Evolutionary conservation across 2,888 invertebrate genomes (phyloP), one percentile per base, ranked within the genome.

Genomic region (Blastobasis lacticolella): DNA sequence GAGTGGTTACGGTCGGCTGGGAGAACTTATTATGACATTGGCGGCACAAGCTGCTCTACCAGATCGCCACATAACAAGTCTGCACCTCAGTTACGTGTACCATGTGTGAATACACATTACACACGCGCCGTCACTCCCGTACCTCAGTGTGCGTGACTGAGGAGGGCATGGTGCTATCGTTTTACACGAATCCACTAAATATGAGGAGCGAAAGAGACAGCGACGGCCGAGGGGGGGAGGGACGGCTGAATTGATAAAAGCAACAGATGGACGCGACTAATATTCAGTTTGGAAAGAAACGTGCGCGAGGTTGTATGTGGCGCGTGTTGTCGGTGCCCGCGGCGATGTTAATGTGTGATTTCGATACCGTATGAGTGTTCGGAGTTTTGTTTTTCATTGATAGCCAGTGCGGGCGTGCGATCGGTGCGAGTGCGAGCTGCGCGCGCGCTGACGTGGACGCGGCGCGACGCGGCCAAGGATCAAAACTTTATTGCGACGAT

Each of bases 191-290:
- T 58, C 52, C 49, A 51, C 56, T 53, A 52, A 63, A 64, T 60
- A 51, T 57, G 49, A 58, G 46, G 82, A 64, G 70, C 52, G 78
- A 86, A 68, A 61, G 85, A 80, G 85, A 86, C 57, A 59, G 65
- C 57, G 36, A 52, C 46, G 45, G 44, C 53, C 55, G 79, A 69
- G 80, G 79, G 81, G n/a, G 81, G 81, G 82, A 76, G 75, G 61
- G 69, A 64, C 69, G 70, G 61, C 63, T 74, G 82, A 84, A 80
- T 81, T 88, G 82, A 87, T 88, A 88, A 84, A 88, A 88, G 80
- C 87, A 81, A 86, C 84, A 76, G 82, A 79, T 77, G 78, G 74
- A 76, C 79, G 72, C 73, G 67, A 73, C 78, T 71, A 80, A 82
- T 83, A 81, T 78, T 87, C 81, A 88, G 87, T 88, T 79, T 68